phyloP scores from a whole-genome alignment of 2,113 vertebrate species.

The Larimichthys polyactis region DNA sequence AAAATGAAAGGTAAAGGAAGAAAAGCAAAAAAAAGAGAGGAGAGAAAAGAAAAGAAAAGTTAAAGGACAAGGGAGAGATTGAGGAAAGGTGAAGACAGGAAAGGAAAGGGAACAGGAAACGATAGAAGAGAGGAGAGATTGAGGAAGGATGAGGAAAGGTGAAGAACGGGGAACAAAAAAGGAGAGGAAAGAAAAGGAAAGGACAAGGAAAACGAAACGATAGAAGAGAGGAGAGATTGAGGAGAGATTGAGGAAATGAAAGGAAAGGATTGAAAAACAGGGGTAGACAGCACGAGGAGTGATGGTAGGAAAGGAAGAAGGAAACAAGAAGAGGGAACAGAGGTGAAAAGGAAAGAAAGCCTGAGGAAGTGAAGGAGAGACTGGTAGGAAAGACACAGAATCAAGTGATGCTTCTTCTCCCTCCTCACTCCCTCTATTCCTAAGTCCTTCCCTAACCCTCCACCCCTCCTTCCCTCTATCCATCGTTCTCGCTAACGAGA shows the following conservation, averaged over 20 bases:
- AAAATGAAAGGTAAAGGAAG: too few relatives aligned
- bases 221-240: too few relatives aligned
- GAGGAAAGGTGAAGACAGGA: too few relatives aligned
- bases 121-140: too few relatives aligned
- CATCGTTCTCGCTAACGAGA: slow-evolving; percentile 32
- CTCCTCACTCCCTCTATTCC: background rate
- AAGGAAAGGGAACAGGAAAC: too few relatives aligned
- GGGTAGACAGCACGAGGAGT: background rate
- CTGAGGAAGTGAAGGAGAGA: background rate
- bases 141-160: too few relatives aligned
- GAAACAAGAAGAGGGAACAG: background rate
- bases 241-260: too few relatives aligned
- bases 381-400: background rate
- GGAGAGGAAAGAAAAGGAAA: background rate
- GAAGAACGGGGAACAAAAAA: background rate
- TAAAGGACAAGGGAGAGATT: too few relatives aligned
- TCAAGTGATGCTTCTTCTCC: slow-evolving; percentile 13
- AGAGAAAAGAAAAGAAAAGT: background rate
- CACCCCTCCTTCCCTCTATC: background rate
- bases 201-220: too few relatives aligned
- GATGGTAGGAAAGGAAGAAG: background rate
- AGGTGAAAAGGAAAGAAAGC: background rate
- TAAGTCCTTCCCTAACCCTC: background rate
- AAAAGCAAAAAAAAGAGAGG: too few relatives aligned
- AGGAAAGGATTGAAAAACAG: background rate